Percentiles rank a stretch among this genome's conserved stretches.
These are phyloP conservation scores for Lathamus discolor DNA, from an alignment of 2,113 vertebrate species.

Conservation along the genomic window DNA sequence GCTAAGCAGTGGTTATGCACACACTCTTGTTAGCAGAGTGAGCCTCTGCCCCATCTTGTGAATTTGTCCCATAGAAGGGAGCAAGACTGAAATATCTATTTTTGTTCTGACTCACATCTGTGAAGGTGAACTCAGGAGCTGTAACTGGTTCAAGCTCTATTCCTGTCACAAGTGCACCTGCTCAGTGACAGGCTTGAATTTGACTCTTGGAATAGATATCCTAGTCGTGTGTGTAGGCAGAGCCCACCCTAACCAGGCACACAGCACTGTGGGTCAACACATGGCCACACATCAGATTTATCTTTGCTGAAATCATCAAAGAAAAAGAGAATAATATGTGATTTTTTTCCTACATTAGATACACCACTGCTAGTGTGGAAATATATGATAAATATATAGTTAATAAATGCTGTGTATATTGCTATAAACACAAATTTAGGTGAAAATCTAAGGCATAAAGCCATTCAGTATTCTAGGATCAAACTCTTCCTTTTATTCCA, in stretches of 20 bases:
- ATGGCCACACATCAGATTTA: neutral
- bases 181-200: neutral
- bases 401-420: neutral
- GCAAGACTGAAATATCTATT: neutral
- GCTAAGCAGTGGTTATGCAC: neutral
- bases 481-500: slow-evolving; percentile 14
- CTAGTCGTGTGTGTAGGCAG: neutral
- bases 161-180: neutral
- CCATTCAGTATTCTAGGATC: neutral
- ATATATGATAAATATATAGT: neutral
- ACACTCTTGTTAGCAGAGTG: neutral
- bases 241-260: neutral
- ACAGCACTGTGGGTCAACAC: neutral
- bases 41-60: neutral
- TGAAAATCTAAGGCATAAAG: neutral
- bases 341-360: neutral
- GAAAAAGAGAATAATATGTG: neutral
- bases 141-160: neutral
- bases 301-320: neutral
- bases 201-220: neutral
- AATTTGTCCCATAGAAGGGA: neutral
- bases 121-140: neutral
- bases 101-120: neutral
- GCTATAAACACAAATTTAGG: neutral
- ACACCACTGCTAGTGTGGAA: neutral